Conservation (phyloP, 2,113 vertebrate genomes). For the Melospiza melodia region DNA sequence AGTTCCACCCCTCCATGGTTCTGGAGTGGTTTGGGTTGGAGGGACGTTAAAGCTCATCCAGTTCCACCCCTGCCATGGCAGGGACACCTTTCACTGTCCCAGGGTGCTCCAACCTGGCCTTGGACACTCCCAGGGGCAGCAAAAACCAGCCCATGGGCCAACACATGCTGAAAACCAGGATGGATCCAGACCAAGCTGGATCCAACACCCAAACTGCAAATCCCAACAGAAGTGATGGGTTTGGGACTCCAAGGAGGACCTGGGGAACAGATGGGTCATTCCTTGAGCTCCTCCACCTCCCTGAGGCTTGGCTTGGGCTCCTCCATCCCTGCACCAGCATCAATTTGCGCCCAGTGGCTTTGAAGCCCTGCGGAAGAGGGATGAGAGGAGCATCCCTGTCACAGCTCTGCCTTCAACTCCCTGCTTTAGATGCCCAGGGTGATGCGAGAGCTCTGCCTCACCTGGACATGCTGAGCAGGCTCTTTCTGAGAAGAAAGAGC, state of each 20-base stretch:
- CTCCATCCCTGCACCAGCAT: background rate
- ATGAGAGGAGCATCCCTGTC: background rate
- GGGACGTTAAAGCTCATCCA: too few relatives aligned
- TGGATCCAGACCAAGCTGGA: too few relatives aligned
- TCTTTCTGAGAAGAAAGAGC: constrained; percentile 54
- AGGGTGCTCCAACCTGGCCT: too few relatives aligned
- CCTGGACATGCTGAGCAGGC: constrained; percentile 45
- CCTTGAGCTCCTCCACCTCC: background rate
- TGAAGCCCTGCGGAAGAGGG: background rate
- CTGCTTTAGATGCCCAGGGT: constrained; percentile 34
- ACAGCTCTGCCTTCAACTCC: background rate
- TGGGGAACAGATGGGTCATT: background rate
- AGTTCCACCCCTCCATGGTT: too few relatives aligned
- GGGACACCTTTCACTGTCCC: too few relatives aligned
- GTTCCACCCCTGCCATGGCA: too few relatives aligned
- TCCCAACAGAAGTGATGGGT: background rate
- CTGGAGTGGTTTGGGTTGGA: too few relatives aligned
- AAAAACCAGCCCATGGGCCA: too few relatives aligned
- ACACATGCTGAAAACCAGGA: too few relatives aligned
- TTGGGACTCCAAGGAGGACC: background rate
- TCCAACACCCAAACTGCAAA: background rate
- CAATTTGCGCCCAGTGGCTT: background rate
- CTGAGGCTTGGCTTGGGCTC: accelerated
- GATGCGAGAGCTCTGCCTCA: constrained; percentile 25
- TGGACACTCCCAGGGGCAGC: too few relatives aligned